phyloP scores from a whole-genome alignment of 2,888 invertebrate species.

The Cryptocephalus primarius region DNA sequence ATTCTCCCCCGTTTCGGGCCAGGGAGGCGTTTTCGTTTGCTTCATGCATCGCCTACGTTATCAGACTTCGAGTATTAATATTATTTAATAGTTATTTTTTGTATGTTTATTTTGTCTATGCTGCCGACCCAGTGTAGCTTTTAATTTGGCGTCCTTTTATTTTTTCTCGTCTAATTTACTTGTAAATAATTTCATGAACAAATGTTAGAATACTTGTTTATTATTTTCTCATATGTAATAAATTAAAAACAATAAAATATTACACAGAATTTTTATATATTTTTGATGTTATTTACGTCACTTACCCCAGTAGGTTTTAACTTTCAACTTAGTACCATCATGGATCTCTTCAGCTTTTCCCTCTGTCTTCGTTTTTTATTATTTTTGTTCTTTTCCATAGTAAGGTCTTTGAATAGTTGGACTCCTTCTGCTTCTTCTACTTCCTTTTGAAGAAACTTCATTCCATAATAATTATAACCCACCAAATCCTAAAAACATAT shows the following conservation, averaged over 20 bases:
- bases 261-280: constrained; percentile 10
- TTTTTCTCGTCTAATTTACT: constrained; percentile 29
- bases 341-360: constrained; percentile 53
- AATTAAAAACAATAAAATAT: constrained; percentile 27
- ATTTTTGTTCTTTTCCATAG: constrained; percentile 48
- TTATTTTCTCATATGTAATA: constrained; percentile 33
- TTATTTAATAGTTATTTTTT: constrained; percentile 27
- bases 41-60: constrained; percentile 8
- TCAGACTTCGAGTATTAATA: constrained; percentile 34
- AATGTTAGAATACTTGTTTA: constrained; percentile 37
- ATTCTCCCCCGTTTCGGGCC: too few species aligned
- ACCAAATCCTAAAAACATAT: constrained; percentile 56
- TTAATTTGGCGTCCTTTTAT: constrained; percentile 29
- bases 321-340: constrained; percentile 30
- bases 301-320: background rate
- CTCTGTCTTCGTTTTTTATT: constrained; percentile 51
- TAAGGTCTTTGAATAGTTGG: constrained; percentile 68
- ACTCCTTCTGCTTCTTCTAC: constrained; percentile 66
- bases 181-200: constrained; percentile 31
- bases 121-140: constrained; percentile 24
- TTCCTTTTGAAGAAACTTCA: constrained; percentile 64
- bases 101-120: constrained; percentile 22
- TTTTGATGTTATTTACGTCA: too few species aligned
- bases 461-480: constrained; percentile 75
- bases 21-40: too few species aligned